Conservation (phyloP, 2,888 invertebrate genomes). For the Listrodromus nycthemerus region DNA sequence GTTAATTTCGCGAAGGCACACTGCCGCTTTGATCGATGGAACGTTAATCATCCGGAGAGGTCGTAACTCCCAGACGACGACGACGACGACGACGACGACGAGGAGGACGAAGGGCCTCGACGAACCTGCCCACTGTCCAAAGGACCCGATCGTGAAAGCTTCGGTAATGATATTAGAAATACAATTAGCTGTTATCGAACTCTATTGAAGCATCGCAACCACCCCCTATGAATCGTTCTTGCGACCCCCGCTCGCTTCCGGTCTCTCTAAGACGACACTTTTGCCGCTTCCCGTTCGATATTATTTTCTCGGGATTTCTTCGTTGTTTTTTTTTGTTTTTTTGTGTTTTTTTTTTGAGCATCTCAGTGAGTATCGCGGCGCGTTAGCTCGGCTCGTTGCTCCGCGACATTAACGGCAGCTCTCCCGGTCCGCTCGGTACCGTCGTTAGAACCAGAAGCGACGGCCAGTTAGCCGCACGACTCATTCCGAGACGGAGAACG, state of each 20-base stretch:
- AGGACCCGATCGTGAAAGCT: slow-evolving; percentile 59
- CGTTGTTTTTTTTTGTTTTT: neutral
- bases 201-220: slow-evolving; percentile 9
- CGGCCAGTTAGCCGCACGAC: neutral
- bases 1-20: slow-evolving; percentile 58
- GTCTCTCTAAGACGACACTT: neutral
- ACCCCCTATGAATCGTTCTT: neutral
- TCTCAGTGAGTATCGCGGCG: neutral
- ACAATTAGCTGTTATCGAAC: slow-evolving; percentile 64
- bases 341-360: slow-evolving; percentile 8
- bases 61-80: slow-evolving; percentile 47
- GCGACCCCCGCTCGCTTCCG: neutral
- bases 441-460: slow-evolving; percentile 3
- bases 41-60: slow-evolving; percentile 70
- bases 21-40: slow-evolving; percentile 70
- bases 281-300: slow-evolving; percentile 16
- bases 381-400: neutral
- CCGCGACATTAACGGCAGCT: neutral
- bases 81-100: slow-evolving; percentile 13
- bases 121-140: slow-evolving; percentile 46
- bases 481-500: neutral
- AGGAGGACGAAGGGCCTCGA: slow-evolving; percentile 18
- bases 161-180: slow-evolving; percentile 66
- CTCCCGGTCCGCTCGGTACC: neutral
- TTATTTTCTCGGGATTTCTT: neutral